Conservation (phyloP, 2,888 invertebrate species). For the Philhelius pedissequus region DNA sequence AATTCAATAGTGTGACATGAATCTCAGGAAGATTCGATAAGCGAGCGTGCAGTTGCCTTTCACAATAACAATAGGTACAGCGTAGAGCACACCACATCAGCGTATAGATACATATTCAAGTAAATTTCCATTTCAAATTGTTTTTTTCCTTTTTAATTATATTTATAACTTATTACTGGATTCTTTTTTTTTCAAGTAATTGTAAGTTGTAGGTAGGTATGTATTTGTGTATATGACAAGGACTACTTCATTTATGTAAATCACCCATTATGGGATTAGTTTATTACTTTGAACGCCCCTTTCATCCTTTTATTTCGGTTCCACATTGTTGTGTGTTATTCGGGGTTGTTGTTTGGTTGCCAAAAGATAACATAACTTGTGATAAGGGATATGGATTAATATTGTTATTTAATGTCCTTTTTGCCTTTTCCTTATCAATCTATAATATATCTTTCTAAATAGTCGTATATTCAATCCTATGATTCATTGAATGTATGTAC, state of each 20-base stretch:
- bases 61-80: too few species aligned
- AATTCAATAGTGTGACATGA: constrained; percentile 11
- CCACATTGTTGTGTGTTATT: neutral
- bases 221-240: constrained; percentile 7
- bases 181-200: too few species aligned
- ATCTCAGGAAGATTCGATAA: constrained; percentile 44
- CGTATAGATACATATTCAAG: neutral
- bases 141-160: neutral
- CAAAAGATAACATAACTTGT: constrained; percentile 34
- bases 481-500: neutral
- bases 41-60: neutral
- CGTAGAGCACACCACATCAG: too few species aligned
- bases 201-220: too few species aligned
- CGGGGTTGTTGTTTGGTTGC: neutral
- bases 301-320: constrained; percentile 40
- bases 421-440: neutral
- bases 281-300: constrained; percentile 51
- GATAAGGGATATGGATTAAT: constrained; percentile 38
- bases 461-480: neutral
- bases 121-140: neutral
- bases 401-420: constrained; percentile 39
- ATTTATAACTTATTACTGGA: neutral
- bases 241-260: constrained; percentile 55
- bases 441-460: neutral
- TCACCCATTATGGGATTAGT: constrained; percentile 32